These are phyloP conservation scores for Sebastes aleutianus DNA, from an alignment of 2,797 vertebrate species.

Conservation along the genomic window DNA sequence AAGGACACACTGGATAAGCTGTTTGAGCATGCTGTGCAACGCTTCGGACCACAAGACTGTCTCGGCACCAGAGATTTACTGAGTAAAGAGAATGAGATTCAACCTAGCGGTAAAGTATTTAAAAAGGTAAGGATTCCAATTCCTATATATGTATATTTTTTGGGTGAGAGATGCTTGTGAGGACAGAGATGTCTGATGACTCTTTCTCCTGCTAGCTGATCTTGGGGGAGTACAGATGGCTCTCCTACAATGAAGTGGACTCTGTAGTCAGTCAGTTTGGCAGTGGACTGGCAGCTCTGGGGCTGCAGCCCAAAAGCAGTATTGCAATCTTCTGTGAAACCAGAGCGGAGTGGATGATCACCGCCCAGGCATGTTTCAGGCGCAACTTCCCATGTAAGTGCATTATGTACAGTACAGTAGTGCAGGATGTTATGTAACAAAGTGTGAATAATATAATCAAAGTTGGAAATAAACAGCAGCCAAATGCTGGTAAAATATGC, in stretches of 20 bases:
- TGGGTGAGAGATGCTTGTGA: background rate
- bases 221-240: conserved; percentile 92
- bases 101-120: conserved; percentile 95
- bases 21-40: conserved; percentile 88
- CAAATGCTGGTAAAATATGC: no score
- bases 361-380: conserved; percentile 94
- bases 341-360: conserved; percentile 96
- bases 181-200: background rate
- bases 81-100: conserved; percentile 94
- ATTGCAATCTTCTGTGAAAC: conserved; percentile 98
- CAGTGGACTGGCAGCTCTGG: conserved; percentile 89
- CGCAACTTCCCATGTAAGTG: conserved; percentile 92
- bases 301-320: conserved; percentile 87
- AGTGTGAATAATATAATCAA: background rate
- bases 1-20: conserved; percentile 95
- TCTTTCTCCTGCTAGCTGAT: conserved; percentile 83
- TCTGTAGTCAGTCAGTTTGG: conserved; percentile 82
- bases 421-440: background rate
- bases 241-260: conserved; percentile 90
- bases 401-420: rapidly evolving
- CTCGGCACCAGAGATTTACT: conserved; percentile 92
- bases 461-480: no score
- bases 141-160: background rate
- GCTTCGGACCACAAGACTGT: conserved; percentile 85
- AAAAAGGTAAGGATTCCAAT: conserved; percentile 88